Evolutionary conservation across 2,797 vertebrate species (phyloP).

Genomic region (Macroramphosus scolopax): DNA sequence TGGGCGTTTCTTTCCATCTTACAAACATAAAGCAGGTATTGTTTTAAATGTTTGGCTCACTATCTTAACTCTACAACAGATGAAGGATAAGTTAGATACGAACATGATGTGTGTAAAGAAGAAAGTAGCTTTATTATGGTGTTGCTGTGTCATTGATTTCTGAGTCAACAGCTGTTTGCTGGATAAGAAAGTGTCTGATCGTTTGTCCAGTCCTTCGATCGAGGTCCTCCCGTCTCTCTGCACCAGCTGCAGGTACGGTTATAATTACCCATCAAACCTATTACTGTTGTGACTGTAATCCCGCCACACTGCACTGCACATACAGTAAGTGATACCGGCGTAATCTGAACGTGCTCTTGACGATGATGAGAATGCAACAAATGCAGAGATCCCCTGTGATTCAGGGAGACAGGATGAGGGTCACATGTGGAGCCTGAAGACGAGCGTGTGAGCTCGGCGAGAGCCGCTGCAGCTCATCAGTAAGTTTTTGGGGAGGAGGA

Average conservation of each 20-base stretch:
- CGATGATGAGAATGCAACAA: slow-evolving; percentile 5
- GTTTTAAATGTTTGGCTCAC: too few species aligned
- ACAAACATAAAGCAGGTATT: too few species aligned
- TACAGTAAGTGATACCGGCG: slow-evolving; percentile 1
- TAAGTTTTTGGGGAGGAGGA: neutral
- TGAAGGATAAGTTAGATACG: neutral
- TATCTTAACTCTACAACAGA: too few species aligned
- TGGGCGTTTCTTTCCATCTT: too few species aligned
- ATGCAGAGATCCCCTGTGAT: neutral
- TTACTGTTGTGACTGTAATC: slow-evolving; percentile 11
- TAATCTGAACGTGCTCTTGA: neutral
- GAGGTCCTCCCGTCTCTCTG: neutral
- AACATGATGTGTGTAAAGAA: too few species aligned
- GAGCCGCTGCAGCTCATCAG: neutral
- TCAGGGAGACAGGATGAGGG: neutral
- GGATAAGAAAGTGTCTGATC: too few species aligned
- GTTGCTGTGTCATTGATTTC: too few species aligned
- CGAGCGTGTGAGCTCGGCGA: neutral
- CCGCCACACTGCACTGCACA: neutral
- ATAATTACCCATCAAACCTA: slow-evolving; percentile 25
- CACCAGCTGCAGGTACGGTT: slow-evolving; percentile 14
- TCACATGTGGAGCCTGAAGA: neutral
- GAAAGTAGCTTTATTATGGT: too few species aligned
- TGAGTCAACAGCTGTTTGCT: too few species aligned
- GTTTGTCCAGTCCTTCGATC: neutral